Evolutionary conservation across 1,140 invertebrate species (phyloP).

Genomic region (Magallana angulata): DNA sequence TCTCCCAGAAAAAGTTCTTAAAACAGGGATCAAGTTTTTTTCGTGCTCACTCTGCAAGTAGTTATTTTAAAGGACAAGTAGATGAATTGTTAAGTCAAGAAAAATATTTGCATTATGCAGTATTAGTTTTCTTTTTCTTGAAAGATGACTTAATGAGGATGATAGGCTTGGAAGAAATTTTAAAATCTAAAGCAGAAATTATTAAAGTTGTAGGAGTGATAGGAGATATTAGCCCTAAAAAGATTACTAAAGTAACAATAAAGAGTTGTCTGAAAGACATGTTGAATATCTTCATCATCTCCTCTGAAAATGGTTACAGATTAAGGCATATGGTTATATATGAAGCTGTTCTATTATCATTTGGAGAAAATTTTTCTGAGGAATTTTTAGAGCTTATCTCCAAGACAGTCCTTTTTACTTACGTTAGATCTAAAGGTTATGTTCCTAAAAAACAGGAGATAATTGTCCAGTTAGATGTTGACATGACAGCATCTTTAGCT

Average conservation of each 20-base stretch:
- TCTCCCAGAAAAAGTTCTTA: neutral
- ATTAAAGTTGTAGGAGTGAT: too few species aligned
- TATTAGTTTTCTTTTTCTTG: neutral
- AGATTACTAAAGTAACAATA: neutral
- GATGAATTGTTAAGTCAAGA: neutral
- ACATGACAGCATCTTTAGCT: neutral
- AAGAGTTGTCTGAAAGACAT: neutral
- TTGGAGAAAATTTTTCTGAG: neutral
- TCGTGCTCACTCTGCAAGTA: neutral
- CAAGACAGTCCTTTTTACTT: neutral
- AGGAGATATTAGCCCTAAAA: too few species aligned
- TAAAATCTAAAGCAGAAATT: neutral
- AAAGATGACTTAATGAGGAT: neutral
- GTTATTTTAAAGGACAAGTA: neutral
- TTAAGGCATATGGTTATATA: neutral
- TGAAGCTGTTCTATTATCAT: neutral
- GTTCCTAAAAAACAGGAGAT: neutral
- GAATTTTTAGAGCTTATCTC: neutral
- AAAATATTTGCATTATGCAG: neutral
- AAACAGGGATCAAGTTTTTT: conserved; percentile 1
- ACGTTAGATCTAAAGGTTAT: neutral
- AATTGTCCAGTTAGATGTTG: neutral
- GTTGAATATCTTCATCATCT: neutral
- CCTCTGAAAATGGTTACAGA: neutral
- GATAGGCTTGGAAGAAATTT: neutral